Base-by-base conservation (phyloP, 2,888 invertebrate genomes). In the Sycophila texana region DNA sequence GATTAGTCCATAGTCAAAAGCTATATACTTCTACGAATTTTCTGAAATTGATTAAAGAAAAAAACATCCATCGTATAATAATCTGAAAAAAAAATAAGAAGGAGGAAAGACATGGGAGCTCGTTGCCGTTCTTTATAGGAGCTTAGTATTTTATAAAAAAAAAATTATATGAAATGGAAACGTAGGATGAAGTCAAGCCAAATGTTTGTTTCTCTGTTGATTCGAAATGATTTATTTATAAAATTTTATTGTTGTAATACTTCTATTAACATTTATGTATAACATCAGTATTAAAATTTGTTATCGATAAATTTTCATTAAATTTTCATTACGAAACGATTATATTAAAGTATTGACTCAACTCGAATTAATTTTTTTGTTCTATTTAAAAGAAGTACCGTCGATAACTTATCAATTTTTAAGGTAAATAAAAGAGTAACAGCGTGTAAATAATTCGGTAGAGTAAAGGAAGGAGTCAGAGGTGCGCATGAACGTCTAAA, bases 81-180 rank as follows among this genome's bases (percentile, higher is more conserved):
- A n/a, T 58, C 60, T 72, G 53, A 47, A 22, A 49, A 20, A 53
- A 55, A 55, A 12, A 66, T n/a, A 30, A 70, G 58, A 58, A 0
- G 30, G 30, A 39, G 16, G 58, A 70, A 10, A 51, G 22, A 72
- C 14, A 4, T 26, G 20, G 20, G 51, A 76, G 61, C 66, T 79
- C 70, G 53, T 61, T 39, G 71, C 57, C 66, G 73, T 77, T 57
- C 20, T 60, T 57, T 39, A 75, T 75, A 72, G 65, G 80, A 78
- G 78, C 81, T 82, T 82, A 81, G 82, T 83, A 83, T 83, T 82
- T 82, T 82, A 80, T 83, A 83, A 79, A 81, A 80, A n/a, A 65
- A 74, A 53, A 75, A 72, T 74, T 72, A 79, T n/a, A 74, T 47
- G 18, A 77, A 74, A 53, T 39, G 63, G 63, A 68, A 58, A 47